Evolutionary conservation across 2,113 vertebrate genomes (phyloP).

Genomic region (Pyxicephalus adspersus): DNA sequence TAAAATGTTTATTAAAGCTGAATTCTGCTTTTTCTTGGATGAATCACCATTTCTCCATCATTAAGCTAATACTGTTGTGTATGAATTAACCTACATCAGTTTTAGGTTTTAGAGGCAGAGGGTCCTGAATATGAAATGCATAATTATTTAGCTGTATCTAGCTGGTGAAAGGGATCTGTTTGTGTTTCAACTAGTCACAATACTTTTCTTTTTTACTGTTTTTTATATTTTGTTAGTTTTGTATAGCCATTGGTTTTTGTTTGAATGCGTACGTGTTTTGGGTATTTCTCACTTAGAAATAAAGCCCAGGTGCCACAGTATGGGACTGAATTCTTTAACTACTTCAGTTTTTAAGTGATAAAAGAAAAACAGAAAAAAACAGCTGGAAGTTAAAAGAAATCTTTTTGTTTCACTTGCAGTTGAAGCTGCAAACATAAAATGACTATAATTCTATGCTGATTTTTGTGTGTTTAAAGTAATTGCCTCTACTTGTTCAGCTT

Average conservation of each 20-base stretch:
- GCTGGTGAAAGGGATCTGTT: no score
- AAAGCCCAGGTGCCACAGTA: constrained; percentile 4
- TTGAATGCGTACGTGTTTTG: not conserved
- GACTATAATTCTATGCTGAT: constrained; percentile 51
- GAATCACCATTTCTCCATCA: no score
- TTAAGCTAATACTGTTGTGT: no score
- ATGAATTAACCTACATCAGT: no score
- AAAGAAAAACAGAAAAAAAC: not conserved
- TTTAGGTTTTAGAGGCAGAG: no score
- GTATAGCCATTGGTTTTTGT: not conserved
- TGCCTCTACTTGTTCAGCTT: constrained; percentile 52
- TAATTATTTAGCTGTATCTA: no score
- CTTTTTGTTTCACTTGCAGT: constrained; percentile 10
- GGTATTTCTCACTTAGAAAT: constrained; percentile 39
- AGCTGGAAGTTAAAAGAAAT: constrained; percentile 9
- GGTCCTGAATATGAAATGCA: no score
- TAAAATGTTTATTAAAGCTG: no score
- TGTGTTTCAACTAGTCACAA: no score
- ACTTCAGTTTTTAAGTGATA: not conserved
- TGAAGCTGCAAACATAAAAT: not conserved
- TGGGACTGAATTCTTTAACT: constrained; percentile 13
- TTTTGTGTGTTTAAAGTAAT: constrained; percentile 51
- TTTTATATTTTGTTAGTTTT: no score
- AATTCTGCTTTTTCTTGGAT: no score
- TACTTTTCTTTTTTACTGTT: no score